Percentiles rank a stretch among this genome's conserved stretches.
Evolutionary conservation across 2,113 vertebrate genomes (phyloP).

Genomic region (Rhineura floridana): DNA sequence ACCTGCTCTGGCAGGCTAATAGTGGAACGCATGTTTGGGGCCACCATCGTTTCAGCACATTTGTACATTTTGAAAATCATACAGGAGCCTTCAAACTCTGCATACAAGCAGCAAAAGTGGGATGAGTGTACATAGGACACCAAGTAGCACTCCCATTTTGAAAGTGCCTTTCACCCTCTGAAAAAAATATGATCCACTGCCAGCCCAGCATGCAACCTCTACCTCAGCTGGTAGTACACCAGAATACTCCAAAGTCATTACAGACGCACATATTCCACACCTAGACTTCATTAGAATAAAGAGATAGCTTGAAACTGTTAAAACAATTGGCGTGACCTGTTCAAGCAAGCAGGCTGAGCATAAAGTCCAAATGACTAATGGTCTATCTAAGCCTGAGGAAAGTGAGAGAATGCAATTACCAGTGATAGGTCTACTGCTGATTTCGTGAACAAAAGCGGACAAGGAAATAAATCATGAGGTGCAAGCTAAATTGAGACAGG

Average conservation of each 20-base stretch:
- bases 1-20: not conserved
- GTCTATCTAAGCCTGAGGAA: not conserved
- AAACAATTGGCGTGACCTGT: slow-evolving; percentile 7
- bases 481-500: slow-evolving; percentile 19
- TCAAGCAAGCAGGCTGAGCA: slow-evolving; percentile 5
- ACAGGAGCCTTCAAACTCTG: not conserved
- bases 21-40: not conserved
- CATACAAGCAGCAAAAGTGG: not conserved
- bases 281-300: slow-evolving; percentile 7
- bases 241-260: not conserved
- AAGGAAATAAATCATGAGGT: slow-evolving; percentile 30
- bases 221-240: not conserved
- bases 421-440: slow-evolving; percentile 9
- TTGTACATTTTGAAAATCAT: not conserved
- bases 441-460: slow-evolving; percentile 24
- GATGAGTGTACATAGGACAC: not conserved
- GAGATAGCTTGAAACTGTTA: not conserved
- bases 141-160: not conserved
- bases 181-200: not conserved
- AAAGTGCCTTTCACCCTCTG: not conserved
- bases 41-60: not conserved
- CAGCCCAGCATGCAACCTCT: not conserved
- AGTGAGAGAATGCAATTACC: slow-evolving; percentile 28
- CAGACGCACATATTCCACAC: not conserved
- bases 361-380: slow-evolving; percentile 23